Conservation (phyloP, 2,888 invertebrate genomes). For the Margaritifera margaritifera region DNA sequence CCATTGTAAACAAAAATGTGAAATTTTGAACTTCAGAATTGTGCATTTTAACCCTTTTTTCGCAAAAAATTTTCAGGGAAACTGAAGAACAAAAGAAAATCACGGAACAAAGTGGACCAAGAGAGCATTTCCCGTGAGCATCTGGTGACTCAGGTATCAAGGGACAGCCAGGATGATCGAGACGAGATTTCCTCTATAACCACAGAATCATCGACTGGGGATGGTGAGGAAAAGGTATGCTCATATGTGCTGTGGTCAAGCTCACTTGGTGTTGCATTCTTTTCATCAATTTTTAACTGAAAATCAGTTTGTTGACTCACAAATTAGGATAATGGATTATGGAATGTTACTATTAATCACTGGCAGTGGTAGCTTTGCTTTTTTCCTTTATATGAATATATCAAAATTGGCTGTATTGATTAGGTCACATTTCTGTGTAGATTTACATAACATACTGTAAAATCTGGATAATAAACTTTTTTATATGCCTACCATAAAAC, state of each 20-base stretch:
- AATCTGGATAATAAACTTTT: too few species aligned
- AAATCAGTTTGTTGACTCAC: too few species aligned
- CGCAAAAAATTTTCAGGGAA: slow-evolving; percentile 28
- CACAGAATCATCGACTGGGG: slow-evolving; percentile 81
- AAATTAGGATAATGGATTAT: too few species aligned
- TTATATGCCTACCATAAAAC: too few species aligned
- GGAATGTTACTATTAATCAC: too few species aligned
- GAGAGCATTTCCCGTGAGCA: slow-evolving; percentile 29
- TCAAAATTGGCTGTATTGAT: too few species aligned
- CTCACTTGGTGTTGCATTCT: not conserved
- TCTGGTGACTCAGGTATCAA: slow-evolving; percentile 5
- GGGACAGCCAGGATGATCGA: slow-evolving; percentile 57
- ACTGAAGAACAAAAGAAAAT: slow-evolving; percentile 42
- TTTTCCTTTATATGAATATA: too few species aligned
- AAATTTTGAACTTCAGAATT: slow-evolving; percentile 9
- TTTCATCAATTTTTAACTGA: too few species aligned
- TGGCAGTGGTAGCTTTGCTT: too few species aligned
- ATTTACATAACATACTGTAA: too few species aligned
- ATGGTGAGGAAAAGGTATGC: slow-evolving; percentile 72
- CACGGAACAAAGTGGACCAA: slow-evolving; percentile 35
- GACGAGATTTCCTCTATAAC: slow-evolving; percentile 83
- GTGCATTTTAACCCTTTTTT: not conserved
- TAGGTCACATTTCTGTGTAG: too few species aligned
- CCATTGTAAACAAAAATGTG: too few species aligned
- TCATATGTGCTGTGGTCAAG: not conserved